phyloP scores from a whole-genome alignment of 2,888 invertebrate species.

The Caenorhabditis sp. region DNA sequence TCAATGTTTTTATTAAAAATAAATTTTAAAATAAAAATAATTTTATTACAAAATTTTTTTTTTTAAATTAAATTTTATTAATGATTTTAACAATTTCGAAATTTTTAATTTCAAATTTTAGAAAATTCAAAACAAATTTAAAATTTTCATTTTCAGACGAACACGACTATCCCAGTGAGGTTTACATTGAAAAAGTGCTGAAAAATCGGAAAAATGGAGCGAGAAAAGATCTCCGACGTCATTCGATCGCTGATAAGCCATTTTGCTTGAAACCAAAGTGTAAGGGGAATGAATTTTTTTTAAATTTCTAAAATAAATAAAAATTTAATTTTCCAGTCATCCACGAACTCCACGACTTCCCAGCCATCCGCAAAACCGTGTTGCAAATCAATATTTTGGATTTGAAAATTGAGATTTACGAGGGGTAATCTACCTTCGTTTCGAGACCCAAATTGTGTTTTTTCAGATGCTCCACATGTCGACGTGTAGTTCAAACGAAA shows the following conservation, averaged over 20 bases:
- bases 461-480: neutral
- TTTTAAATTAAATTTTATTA: no score
- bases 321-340: conserved; percentile 33
- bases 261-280: conserved; percentile 29
- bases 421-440: neutral
- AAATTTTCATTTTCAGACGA: conserved; percentile 21
- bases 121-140: neutral
- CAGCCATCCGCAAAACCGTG: conserved; percentile 16
- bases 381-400: conserved; percentile 39
- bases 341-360: conserved; percentile 21
- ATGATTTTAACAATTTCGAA: no score
- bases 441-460: neutral
- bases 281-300: no score
- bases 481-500: neutral
- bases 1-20: no score
- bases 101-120: no score
- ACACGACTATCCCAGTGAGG: neutral
- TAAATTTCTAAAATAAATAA: neutral
- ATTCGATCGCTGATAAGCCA: conserved; percentile 22
- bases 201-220: conserved; percentile 23
- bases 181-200: conserved; percentile 28
- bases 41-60: no score
- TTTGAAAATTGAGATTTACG: conserved; percentile 41
- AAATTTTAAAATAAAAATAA: no score
- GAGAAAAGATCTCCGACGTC: neutral